These are phyloP conservation scores for Frankliniella intonsa DNA, from an alignment of 2,888 invertebrate genomes.

Conservation along the genomic window DNA sequence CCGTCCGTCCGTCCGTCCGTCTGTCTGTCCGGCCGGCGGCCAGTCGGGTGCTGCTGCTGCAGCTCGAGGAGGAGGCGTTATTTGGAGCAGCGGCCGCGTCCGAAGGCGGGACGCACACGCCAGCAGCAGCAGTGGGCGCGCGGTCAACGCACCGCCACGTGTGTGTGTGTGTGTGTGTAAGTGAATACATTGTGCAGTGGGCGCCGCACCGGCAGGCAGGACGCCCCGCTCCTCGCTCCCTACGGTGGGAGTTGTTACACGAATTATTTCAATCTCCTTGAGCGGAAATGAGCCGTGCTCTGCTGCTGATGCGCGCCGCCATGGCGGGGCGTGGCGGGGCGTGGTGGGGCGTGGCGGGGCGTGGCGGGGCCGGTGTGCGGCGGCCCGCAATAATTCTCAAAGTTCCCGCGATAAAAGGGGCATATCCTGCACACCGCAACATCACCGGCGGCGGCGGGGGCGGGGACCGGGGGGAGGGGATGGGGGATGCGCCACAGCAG, in stretches of 20 bases:
- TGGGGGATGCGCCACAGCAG: too few species aligned
- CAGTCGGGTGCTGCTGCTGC: too few species aligned
- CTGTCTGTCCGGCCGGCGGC: not conserved
- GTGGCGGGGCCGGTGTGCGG: too few species aligned
- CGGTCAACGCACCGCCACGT: too few species aligned
- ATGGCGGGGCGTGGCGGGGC: too few species aligned
- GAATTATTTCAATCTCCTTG: slow-evolving; percentile 1
- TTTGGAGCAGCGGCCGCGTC: not conserved
- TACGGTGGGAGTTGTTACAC: not conserved
- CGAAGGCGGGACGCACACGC: too few species aligned
- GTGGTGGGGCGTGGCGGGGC: too few species aligned
- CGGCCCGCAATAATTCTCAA: not conserved
- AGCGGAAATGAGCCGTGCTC: not conserved
- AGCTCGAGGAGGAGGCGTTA: not conserved
- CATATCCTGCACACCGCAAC: not conserved
- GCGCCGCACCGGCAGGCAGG: not conserved
- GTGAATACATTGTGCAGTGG: not conserved
- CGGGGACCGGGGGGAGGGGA: not conserved
- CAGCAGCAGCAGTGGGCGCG: too few species aligned
- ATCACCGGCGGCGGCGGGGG: not conserved
- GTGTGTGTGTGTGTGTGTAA: not conserved
- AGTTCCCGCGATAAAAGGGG: not conserved
- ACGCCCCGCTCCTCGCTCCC: not conserved
- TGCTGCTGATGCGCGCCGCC: not conserved
- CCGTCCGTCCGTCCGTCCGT: not conserved